Conservation (phyloP, 2,113 vertebrate genomes). For the Lutjanus erythropterus region DNA sequence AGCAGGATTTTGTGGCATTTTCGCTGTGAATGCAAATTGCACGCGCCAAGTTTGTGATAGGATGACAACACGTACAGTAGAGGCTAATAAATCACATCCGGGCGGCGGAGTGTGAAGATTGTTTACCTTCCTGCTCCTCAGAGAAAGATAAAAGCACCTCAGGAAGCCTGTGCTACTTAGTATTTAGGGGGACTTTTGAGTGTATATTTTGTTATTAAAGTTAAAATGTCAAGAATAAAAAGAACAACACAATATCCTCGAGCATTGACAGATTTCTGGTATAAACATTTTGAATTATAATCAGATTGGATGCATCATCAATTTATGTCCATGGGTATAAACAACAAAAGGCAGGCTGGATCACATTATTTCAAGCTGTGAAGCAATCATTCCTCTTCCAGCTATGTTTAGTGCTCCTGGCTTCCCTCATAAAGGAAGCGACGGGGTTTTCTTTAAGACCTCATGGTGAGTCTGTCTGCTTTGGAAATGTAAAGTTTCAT, state of each 20-base stretch:
- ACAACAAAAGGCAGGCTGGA: constrained; percentile 1
- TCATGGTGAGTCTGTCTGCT: constrained; percentile 46
- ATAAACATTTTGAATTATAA: constrained; percentile 12
- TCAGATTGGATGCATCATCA: constrained; percentile 3
- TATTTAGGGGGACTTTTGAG: constrained; percentile 28
- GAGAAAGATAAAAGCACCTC: constrained; percentile 44
- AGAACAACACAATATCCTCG: background rate
- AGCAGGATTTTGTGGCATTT: constrained; percentile 39
- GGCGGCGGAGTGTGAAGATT: constrained; percentile 47
- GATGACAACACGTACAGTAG: constrained; percentile 43
- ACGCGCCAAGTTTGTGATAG: constrained; percentile 45
- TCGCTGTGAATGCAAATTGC: constrained; percentile 58
- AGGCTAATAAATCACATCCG: constrained; percentile 61
- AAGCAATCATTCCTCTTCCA: constrained; percentile 38
- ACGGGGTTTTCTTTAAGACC: constrained; percentile 33
- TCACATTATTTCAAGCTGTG: constrained; percentile 43
- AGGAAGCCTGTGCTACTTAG: background rate
- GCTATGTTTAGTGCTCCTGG: constrained; percentile 34
- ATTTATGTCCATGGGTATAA: constrained; percentile 30
- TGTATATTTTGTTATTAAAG: background rate
- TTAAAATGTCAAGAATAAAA: constrained; percentile 26
- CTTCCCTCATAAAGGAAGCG: constrained; percentile 21
- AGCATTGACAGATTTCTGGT: background rate
- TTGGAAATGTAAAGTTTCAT: constrained; percentile 62
- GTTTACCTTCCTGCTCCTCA: constrained; percentile 58